These are phyloP conservation scores for Marcusenius ussheri DNA, from an alignment of 2,113 vertebrate species.

Conservation along the genomic window DNA sequence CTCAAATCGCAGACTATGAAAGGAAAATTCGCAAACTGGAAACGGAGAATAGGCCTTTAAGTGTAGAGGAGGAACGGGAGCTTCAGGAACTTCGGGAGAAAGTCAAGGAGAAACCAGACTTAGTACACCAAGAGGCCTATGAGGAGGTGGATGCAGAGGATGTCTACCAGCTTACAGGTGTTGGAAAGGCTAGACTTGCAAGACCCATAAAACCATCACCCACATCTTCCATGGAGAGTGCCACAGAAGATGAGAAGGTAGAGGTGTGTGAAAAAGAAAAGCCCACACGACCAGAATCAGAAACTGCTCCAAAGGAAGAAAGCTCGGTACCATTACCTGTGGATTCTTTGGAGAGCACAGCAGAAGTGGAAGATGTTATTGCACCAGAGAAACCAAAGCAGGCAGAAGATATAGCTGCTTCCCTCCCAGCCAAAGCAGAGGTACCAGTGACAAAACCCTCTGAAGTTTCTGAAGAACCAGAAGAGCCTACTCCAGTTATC, in stretches of 20 bases:
- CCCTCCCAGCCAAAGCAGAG: conserved; percentile 17
- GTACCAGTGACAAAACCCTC: background rate
- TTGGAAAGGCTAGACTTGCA: conserved; percentile 62
- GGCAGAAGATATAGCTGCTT: background rate
- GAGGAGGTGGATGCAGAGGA: conserved; percentile 89
- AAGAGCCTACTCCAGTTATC: conserved; percentile 30
- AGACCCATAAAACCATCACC: conserved; percentile 60
- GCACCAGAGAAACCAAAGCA: background rate
- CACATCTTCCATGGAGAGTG: conserved; percentile 63
- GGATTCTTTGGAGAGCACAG: background rate
- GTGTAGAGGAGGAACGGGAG: conserved; percentile 65
- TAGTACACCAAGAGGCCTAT: conserved; percentile 92
- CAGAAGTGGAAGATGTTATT: background rate
- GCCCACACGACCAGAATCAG: conserved; percentile 45
- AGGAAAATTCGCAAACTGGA: conserved; percentile 65
- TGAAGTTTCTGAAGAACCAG: conserved; percentile 15
- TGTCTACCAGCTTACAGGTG: conserved; percentile 77
- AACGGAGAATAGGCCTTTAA: conserved; percentile 66
- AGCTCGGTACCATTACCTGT: conserved; percentile 4
- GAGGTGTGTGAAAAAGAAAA: conserved; percentile 52
- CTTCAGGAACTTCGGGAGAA: conserved; percentile 85
- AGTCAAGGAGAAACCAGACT: conserved; percentile 74
- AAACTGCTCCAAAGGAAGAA: background rate
- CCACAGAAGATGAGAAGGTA: conserved; percentile 62
- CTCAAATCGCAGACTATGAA: conserved; percentile 61